A percentile compares a stretch with the other conserved stretches of the same genome.
These are phyloP conservation scores for Poecilia velifera DNA, from an alignment of 2,797 vertebrate species.

Conservation along the genomic window DNA sequence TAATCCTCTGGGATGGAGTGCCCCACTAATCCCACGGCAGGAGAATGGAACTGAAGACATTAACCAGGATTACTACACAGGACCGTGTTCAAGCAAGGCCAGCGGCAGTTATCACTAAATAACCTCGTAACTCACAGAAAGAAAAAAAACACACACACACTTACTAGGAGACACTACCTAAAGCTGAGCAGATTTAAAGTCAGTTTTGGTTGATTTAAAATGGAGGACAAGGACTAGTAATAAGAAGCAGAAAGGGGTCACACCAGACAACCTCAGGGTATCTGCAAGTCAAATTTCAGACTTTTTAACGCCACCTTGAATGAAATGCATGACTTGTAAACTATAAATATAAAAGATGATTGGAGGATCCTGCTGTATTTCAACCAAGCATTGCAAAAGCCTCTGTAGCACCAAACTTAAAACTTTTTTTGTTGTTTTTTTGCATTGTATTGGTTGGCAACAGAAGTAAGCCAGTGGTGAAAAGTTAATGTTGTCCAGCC, in stretches of 20 bases:
- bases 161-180: slow-evolving; percentile 18
- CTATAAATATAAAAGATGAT: too few relatives aligned
- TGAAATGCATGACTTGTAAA: too few relatives aligned
- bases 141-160: not conserved
- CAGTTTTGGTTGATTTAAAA: slow-evolving; percentile 3
- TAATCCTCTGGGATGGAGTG: slow-evolving; percentile 78
- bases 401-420: too few relatives aligned
- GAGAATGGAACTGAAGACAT: slow-evolving; percentile 81
- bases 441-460: too few relatives aligned
- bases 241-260: slow-evolving; percentile 42
- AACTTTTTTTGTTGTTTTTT: too few relatives aligned
- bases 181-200: slow-evolving; percentile 15
- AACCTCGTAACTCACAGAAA: slow-evolving; percentile 46
- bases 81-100: slow-evolving; percentile 61
- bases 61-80: slow-evolving; percentile 79
- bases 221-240: not conserved
- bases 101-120: slow-evolving; percentile 61
- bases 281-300: not conserved
- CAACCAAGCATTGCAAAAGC: too few relatives aligned
- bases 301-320: too few relatives aligned
- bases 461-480: too few relatives aligned
- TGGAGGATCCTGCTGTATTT: too few relatives aligned
- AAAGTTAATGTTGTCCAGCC: too few relatives aligned
- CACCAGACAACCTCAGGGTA: slow-evolving; percentile 16
- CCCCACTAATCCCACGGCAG: slow-evolving; percentile 74